These are phyloP conservation scores for Tragopan temminckii DNA, from an alignment of 2,797 vertebrate species.

Conservation along the genomic window DNA sequence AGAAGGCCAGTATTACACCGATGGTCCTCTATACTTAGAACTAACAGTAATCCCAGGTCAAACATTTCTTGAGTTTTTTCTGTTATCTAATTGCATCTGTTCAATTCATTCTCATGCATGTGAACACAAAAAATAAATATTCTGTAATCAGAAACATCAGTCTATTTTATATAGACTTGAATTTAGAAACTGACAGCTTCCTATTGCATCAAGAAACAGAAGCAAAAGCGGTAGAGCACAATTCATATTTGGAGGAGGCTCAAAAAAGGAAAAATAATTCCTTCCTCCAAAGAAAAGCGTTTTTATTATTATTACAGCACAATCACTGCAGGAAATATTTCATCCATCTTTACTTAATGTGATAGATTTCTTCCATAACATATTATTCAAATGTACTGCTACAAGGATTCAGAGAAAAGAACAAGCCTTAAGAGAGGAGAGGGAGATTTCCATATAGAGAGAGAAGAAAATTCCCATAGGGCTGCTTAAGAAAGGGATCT, in stretches of 20 bases:
- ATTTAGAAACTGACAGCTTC: neutral
- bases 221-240: neutral
- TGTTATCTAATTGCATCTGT: neutral
- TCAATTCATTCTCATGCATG: neutral
- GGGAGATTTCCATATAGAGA: neutral
- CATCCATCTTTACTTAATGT: neutral
- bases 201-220: neutral
- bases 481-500: constrained; percentile 18
- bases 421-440: neutral
- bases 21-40: neutral
- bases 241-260: neutral
- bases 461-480: neutral
- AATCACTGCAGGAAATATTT: neutral
- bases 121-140: neutral
- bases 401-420: constrained; percentile 17
- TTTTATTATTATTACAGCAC: neutral
- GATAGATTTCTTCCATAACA: neutral
- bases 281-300: neutral
- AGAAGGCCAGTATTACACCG: neutral
- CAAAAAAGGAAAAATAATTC: neutral
- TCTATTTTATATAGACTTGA: neutral
- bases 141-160: neutral
- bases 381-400: neutral
- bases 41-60: neutral
- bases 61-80: neutral